These are phyloP conservation scores for Camelus dromedarius DNA, from an alignment of 2,113 vertebrate species.

Conservation along the genomic window DNA sequence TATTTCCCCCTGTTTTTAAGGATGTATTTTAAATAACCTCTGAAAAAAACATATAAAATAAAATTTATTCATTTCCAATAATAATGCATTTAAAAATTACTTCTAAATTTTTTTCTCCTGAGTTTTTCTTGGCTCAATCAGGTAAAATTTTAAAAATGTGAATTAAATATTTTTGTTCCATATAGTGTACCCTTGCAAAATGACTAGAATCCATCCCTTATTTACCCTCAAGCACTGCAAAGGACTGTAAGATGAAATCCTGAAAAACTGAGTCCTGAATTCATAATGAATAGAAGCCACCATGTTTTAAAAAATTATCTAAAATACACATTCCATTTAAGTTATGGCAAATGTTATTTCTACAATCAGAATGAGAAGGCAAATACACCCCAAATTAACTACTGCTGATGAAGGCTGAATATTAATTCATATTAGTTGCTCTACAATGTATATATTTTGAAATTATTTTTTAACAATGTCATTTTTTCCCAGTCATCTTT, in stretches of 20 bases:
- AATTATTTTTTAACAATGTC: background rate
- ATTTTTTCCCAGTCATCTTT: background rate
- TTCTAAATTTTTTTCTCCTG: background rate
- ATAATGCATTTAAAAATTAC: background rate
- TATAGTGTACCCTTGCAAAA: background rate
- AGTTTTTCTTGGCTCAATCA: background rate
- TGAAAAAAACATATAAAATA: background rate
- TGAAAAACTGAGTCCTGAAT: background rate
- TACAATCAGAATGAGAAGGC: background rate
- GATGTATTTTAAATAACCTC: background rate
- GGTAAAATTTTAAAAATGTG: background rate
- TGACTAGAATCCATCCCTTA: background rate
- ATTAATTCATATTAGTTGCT: background rate
- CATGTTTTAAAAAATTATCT: background rate
- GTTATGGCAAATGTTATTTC: constrained; percentile 4
- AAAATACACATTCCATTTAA: background rate
- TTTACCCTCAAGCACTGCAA: background rate
- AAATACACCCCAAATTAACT: background rate
- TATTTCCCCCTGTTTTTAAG: background rate
- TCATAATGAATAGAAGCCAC: background rate
- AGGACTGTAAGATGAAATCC: background rate
- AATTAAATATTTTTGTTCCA: background rate
- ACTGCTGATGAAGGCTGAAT: background rate
- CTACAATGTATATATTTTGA: background rate
- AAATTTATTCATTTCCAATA: background rate